Conservation (phyloP, 2,888 invertebrate species). For the Dasysyrphus albostriatus region DNA sequence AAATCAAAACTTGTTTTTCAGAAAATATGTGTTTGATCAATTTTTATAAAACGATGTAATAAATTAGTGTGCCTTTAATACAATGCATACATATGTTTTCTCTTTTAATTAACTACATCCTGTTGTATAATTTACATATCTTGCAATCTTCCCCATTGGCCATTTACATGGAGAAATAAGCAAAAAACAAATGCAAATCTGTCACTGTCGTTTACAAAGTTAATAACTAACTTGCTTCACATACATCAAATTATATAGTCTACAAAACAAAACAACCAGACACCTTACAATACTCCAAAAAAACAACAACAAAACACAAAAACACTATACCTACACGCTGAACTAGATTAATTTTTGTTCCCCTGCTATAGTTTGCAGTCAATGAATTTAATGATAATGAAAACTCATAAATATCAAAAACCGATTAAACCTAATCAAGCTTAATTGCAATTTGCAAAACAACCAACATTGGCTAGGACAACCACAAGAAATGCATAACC, state of each 20-base stretch:
- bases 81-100: not conserved
- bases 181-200: conserved; percentile 12
- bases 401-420: conserved; percentile 80
- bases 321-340: not conserved
- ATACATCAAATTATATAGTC: conserved; percentile 21
- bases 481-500: conserved; percentile 1
- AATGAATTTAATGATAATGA: conserved; percentile 78
- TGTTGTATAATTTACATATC: conserved; percentile 45
- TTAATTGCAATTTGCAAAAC: conserved; percentile 78
- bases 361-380: conserved; percentile 75
- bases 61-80: not conserved
- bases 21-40: not conserved
- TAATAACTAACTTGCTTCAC: conserved; percentile 52
- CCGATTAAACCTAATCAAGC: conserved; percentile 80
- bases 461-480: conserved; percentile 55
- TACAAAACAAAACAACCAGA: conserved; percentile 35
- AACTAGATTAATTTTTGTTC: conserved; percentile 68
- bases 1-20: conserved; percentile 13
- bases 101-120: conserved; percentile 39
- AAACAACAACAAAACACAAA: conserved; percentile 44
- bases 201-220: conserved; percentile 39
- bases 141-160: not conserved
- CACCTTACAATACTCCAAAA: conserved; percentile 14
- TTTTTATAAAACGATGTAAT: not conserved
- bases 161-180: not conserved